Conservation (phyloP, 2,888 invertebrate genomes). For the Ditula angustiorana region DNA sequence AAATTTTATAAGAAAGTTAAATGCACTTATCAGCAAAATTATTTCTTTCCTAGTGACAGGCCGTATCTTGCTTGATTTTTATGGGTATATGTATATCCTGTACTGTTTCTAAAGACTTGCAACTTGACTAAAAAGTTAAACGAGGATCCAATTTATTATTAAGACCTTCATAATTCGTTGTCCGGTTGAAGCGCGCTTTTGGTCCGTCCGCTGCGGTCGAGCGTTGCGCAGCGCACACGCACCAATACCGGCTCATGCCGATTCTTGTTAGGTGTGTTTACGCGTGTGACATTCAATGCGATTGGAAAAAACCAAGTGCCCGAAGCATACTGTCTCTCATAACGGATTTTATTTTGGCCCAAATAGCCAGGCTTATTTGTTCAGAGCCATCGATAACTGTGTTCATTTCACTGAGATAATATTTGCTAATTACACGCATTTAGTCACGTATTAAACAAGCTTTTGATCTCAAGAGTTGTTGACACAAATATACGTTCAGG, state of each 20-base stretch:
- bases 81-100: too few relatives aligned
- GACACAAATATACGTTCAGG: neutral
- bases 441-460: neutral
- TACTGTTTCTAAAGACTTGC: neutral
- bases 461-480: neutral
- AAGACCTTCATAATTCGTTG: slow-evolving; percentile 51
- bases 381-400: slow-evolving; percentile 38
- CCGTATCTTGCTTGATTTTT: too few relatives aligned
- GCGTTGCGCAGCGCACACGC: slow-evolving; percentile 39
- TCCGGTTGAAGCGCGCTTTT: slow-evolving; percentile 36
- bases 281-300: slow-evolving; percentile 45
- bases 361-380: slow-evolving; percentile 55
- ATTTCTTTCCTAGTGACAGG: too few relatives aligned
- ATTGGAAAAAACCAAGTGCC: slow-evolving; percentile 65
- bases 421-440: slow-evolving; percentile 22
- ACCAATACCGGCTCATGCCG: slow-evolving; percentile 36
- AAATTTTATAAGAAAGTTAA: too few relatives aligned
- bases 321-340: slow-evolving; percentile 57
- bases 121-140: slow-evolving; percentile 48
- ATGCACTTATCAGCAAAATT: too few relatives aligned
- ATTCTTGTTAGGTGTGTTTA: slow-evolving; percentile 39
- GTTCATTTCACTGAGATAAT: slow-evolving; percentile 27
- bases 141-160: slow-evolving; percentile 43
- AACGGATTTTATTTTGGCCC: slow-evolving; percentile 67
- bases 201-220: slow-evolving; percentile 25